Base-by-base conservation (phyloP, 2,888 invertebrate species). In the Cylindroiulus punctatus region DNA sequence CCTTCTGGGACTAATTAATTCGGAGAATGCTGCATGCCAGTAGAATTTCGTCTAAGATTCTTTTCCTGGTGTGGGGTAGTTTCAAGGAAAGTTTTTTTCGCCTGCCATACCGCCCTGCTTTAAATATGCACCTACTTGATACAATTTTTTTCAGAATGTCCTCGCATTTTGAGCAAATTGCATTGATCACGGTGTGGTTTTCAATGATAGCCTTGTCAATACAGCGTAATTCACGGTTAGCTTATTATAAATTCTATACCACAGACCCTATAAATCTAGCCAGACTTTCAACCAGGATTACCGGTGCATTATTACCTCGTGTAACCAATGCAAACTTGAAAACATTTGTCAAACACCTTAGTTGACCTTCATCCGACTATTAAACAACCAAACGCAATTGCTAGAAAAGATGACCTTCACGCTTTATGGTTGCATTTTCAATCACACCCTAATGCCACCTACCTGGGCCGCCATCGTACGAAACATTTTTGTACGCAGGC, bases 371-470 rank as follows among this genome's bases (percentile, higher is more conserved):
- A 52, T 19, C 17, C 52, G n/a, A 52, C 52, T 52, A 52, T 52
- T 52, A 52, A 52, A 52, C 52, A 52, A 52, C 52, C n/a, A 52
- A 52, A 52, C n/a, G 52, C n/a, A 52, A 19, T 19, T 52, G 52
- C 52, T n/a, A 52, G 52, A 52, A 52, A 47, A 52, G 52, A 52
- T 52, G 52, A n/a, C 52, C 52, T 52, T 52, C 52, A 52, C 52
- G 52, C 52, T 52, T 52, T 52, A 52, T 52, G 52, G 52, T 52
- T 52, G n/a, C 52, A 52, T 52, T 52, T 52, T 19, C 52, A 52
- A 17, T 52, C 52, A 19, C 52, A 52, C 52, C 52, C 52, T 19
- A 17, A 52, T 52, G 52, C 52, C n/a, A 19, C 52, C 52, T 19
- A 52, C 52, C 1, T 52, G 5, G 19, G 52, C 52, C 17, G 52